Base-by-base conservation (phyloP, 2,797 vertebrate genomes). In the Chrosomus eos region DNA sequence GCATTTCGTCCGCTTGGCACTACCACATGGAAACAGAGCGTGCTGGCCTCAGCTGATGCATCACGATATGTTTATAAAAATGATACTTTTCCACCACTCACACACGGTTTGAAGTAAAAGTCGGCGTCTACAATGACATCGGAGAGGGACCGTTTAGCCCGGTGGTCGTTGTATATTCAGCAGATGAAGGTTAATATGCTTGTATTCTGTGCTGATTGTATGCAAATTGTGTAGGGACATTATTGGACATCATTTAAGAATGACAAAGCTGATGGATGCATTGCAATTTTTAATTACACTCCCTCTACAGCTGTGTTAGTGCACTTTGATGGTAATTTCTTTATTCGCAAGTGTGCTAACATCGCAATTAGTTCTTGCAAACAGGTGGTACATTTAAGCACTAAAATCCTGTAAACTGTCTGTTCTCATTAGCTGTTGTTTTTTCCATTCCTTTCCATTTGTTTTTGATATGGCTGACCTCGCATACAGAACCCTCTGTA, bases 41-140 rank as follows among this genome's bases (percentile, higher is more conserved):
- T 92, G n/a, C 92, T 97, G 88, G 93, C 94, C 0, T 95, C 95
- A 0, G 91, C 94, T 33, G 97, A 98, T 51, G 92, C 95, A 0
- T 96, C 94, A 2, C 94, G 89, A 90, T 97, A 97, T 1, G 19
- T 96, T 62, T 96, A 96, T 53, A 95, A 94, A 88, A 97, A 97
- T 0, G 95, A 97, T 80, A 97, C 94, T 80, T 88, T 97, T 62
- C 89, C 86, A 0, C 95, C 97, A 0, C 93, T 97, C 23, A 96
- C 95, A 96, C 95, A 23, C 95, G 92, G 70, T 98, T 96, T n/a
- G 95, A 98, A 91, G 96, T 96, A 81, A 97, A 96, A 90, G 96
- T 97, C 70, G 97, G 96, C 0, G 95, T 97, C 51, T 97, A 94
- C 92, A 98, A 97, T 91, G 91, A 92, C 0, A 90, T 95, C 86